Evolutionary conservation across 2,888 invertebrate genomes (phyloP).

Genomic region (Dascillus cervinus): DNA sequence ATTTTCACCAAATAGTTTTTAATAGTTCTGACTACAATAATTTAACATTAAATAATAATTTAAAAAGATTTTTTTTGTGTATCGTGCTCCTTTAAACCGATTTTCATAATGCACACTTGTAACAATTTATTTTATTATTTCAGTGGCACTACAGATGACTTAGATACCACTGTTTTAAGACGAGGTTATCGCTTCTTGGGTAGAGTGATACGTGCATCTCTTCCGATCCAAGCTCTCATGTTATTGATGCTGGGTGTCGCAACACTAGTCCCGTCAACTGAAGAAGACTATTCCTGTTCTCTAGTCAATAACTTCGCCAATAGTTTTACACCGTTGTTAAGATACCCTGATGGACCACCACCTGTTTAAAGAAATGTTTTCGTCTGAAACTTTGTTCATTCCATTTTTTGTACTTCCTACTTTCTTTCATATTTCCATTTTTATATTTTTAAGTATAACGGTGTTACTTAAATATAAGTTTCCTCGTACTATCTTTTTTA

Average conservation of each 20-base stretch:
- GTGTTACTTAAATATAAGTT: constrained; percentile 20
- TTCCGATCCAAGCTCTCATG: constrained; percentile 92
- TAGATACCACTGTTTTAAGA: constrained; percentile 53
- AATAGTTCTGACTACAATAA: too few species aligned
- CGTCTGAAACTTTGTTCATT: neutral
- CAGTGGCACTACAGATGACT: constrained; percentile 47
- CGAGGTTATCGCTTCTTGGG: constrained; percentile 79
- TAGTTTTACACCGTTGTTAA: constrained; percentile 80
- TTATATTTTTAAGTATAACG: constrained; percentile 10
- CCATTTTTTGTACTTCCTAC: constrained; percentile 10
- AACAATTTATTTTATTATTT: constrained; percentile 28
- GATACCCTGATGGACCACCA: constrained; percentile 89
- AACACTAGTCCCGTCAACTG: constrained; percentile 81
- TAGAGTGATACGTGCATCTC: constrained; percentile 82
- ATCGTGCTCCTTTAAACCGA: too few species aligned
- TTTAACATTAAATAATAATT: too few species aligned
- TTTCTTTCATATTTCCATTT: constrained; percentile 11
- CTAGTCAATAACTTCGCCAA: constrained; percentile 75
- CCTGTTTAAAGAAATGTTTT: constrained; percentile 56
- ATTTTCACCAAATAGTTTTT: too few species aligned
- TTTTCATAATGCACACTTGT: too few species aligned
- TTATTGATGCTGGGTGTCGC: constrained; percentile 88
- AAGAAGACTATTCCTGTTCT: constrained; percentile 78
- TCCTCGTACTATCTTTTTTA: constrained; percentile 6
- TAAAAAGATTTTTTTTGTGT: too few species aligned